phyloP scores from a whole-genome alignment of 2,888 invertebrate genomes.

The Caenorhabditis sp. region DNA sequence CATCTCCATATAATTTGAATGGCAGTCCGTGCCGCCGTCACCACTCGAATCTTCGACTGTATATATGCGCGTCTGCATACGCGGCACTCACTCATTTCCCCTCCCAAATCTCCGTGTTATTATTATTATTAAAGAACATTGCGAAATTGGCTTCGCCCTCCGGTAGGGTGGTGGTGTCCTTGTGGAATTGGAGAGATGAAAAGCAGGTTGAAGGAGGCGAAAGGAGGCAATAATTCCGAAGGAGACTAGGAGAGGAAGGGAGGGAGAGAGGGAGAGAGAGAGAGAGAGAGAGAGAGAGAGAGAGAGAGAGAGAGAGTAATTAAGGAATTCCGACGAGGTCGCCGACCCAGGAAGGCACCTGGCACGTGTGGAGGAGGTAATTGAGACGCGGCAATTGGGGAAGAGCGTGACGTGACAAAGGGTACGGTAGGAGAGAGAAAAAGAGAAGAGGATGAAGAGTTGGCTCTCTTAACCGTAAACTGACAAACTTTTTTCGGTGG shows the following conservation, averaged over 20 bases:
- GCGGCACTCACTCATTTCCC: conserved; percentile 20
- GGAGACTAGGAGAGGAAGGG: conserved; percentile 12
- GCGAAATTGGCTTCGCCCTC: conserved; percentile 46
- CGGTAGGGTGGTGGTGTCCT: conserved; percentile 21
- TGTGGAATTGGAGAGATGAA: conserved; percentile 30
- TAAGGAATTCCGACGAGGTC: conserved; percentile 50
- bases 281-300: neutral
- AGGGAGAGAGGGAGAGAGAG: neutral
- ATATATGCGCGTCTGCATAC: conserved; percentile 45
- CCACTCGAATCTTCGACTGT: conserved; percentile 26
- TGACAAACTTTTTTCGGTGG: conserved; percentile 1
- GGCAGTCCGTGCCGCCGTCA: conserved; percentile 12
- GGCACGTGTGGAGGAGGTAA: conserved; percentile 44
- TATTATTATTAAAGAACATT: conserved; percentile 52
- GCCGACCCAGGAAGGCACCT: conserved; percentile 39
- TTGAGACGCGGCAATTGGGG: conserved; percentile 43
- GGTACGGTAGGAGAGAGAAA: neutral
- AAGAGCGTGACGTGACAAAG: too few relatives aligned
- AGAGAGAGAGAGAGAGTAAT: conserved; percentile 28
- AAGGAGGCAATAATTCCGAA: conserved; percentile 33
- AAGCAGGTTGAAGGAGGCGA: conserved; percentile 29
- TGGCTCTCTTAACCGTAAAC: neutral
- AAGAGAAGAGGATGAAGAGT: neutral
- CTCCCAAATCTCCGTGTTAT: conserved; percentile 26
- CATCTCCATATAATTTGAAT: conserved; percentile 49